Conservation (phyloP, 2,888 invertebrate species). For the Athalia circularis region DNA sequence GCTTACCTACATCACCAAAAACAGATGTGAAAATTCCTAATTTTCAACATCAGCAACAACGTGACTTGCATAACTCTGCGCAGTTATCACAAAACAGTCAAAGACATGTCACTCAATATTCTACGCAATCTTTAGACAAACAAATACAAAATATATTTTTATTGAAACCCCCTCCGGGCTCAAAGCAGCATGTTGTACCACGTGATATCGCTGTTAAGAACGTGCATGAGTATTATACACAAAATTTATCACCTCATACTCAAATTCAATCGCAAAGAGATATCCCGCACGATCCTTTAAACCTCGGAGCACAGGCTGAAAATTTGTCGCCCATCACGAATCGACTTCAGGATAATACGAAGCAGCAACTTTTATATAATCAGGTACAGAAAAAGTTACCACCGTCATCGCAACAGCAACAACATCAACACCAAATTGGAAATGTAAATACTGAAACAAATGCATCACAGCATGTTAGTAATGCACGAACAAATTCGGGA, state of each 20-base stretch:
- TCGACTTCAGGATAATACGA: slow-evolving; percentile 38
- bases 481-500: slow-evolving; percentile 31
- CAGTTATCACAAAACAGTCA: slow-evolving; percentile 9
- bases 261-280: slow-evolving; percentile 39
- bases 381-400: slow-evolving; percentile 43
- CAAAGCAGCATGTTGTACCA: slow-evolving; percentile 42
- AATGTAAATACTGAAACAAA: slow-evolving; percentile 40
- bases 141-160: slow-evolving; percentile 47
- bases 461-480: slow-evolving; percentile 39
- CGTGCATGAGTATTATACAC: slow-evolving; percentile 35
- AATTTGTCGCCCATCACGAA: slow-evolving; percentile 43
- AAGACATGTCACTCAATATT: slow-evolving; percentile 19
- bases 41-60: slow-evolving; percentile 28
- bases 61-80: slow-evolving; percentile 7
- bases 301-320: slow-evolving; percentile 45
- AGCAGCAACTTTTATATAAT: slow-evolving; percentile 36
- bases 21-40: slow-evolving; percentile 35
- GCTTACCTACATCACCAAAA: slow-evolving; percentile 42
- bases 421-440: background rate
- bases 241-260: slow-evolving; percentile 14
- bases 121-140: slow-evolving; percentile 45
- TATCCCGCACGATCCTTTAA: slow-evolving; percentile 44
- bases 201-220: slow-evolving; percentile 35
- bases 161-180: slow-evolving; percentile 46
- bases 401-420: slow-evolving; percentile 27